These are phyloP conservation scores for Pygathrix nemaeus DNA, from an alignment of 2,113 vertebrate species.

Conservation along the genomic window DNA sequence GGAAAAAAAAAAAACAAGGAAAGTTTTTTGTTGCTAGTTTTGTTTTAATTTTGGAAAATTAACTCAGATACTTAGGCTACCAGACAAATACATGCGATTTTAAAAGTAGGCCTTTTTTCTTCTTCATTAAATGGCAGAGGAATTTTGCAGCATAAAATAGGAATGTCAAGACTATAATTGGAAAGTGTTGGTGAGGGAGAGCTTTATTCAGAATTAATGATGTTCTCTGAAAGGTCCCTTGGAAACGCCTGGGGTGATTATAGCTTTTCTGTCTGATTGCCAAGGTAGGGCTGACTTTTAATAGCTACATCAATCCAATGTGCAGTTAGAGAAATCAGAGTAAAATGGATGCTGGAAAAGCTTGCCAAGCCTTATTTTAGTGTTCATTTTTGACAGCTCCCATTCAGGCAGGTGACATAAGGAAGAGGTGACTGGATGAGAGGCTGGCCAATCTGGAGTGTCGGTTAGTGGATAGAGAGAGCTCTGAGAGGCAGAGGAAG, in stretches of 20 bases:
- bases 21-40: neutral
- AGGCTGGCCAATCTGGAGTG: neutral
- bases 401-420: neutral
- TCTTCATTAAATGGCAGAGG: slow-evolving; percentile 46
- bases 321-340: neutral
- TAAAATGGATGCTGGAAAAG: neutral
- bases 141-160: slow-evolving; percentile 45
- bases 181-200: slow-evolving; percentile 44
- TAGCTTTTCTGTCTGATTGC: slow-evolving; percentile 20
- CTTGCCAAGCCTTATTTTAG: neutral
- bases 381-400: neutral
- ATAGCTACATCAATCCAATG: neutral
- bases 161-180: slow-evolving; percentile 42
- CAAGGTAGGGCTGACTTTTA: neutral
- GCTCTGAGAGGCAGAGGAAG: neutral
- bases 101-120: neutral
- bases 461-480: neutral
- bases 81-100: neutral
- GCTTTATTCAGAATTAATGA: slow-evolving; percentile 58
- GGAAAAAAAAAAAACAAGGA: no score
- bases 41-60: slow-evolving; percentile 35
- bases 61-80: neutral
- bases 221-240: slow-evolving; percentile 40
- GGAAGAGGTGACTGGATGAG: neutral
- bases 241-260: slow-evolving; percentile 16